Conservation (phyloP, 2,797 vertebrate species). For the Sorex maritimensis region DNA sequence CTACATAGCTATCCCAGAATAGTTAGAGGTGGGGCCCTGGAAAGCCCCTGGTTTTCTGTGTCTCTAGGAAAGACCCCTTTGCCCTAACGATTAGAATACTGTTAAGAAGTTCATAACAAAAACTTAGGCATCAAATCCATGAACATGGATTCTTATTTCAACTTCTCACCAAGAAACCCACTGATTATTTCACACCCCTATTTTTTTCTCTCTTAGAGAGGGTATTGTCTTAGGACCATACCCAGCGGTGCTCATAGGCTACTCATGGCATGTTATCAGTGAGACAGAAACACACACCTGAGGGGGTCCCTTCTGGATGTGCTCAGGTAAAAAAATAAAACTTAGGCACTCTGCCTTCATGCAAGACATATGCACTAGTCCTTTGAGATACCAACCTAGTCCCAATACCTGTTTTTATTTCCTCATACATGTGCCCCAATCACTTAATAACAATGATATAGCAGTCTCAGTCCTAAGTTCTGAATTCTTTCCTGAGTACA, state of each 20-base stretch:
- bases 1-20: background rate
- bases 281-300: no score
- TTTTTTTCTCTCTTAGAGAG: no score
- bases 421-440: background rate
- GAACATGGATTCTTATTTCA: background rate
- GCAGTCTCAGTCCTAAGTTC: background rate
- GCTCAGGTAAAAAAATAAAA: no score
- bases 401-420: background rate
- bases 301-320: no score
- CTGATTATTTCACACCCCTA: background rate
- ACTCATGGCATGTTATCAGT: no score
- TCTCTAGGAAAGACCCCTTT: slow-evolving; percentile 58
- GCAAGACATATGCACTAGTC: no score
- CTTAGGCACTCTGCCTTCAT: no score
- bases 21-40: background rate
- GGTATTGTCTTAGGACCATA: no score
- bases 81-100: background rate
- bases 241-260: no score
- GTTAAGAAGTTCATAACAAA: slow-evolving; percentile 34
- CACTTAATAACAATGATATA: background rate
- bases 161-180: background rate
- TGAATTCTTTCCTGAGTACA: background rate
- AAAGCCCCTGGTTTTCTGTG: slow-evolving; percentile 63
- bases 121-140: background rate
- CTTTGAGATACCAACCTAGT: no score